A percentile compares a stretch with the other conserved stretches of the same genome.
These are phyloP conservation scores for Noctuana brunneofusca DNA, from an alignment of 2,888 invertebrate genomes.

Conservation along the genomic window DNA sequence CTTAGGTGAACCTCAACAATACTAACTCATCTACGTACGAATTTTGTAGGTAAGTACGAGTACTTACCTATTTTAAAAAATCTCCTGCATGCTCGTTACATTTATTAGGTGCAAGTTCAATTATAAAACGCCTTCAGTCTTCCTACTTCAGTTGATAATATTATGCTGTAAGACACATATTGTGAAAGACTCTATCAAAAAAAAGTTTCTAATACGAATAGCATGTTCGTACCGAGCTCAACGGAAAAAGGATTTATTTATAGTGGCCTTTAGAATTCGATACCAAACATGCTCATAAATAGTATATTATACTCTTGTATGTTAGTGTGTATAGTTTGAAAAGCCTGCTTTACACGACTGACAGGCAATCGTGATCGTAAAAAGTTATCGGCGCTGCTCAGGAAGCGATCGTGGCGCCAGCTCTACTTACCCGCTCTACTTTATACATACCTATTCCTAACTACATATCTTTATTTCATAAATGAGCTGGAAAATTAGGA, in stretches of 20 bases:
- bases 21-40: too few relatives aligned
- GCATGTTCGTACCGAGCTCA: neutral
- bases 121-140: too few relatives aligned
- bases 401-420: slow-evolving; percentile 45
- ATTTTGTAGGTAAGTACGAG: too few relatives aligned
- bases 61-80: too few relatives aligned
- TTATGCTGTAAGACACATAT: too few relatives aligned
- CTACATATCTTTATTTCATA: neutral
- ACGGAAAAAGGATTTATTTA: slow-evolving; percentile 3
- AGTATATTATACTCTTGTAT: slow-evolving; percentile 12
- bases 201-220: neutral
- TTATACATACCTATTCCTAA: neutral
- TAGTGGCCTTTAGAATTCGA: neutral
- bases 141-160: too few relatives aligned
- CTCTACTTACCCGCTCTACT: slow-evolving; percentile 15
- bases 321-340: slow-evolving; percentile 35
- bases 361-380: slow-evolving; percentile 45
- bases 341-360: slow-evolving; percentile 43
- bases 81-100: too few relatives aligned
- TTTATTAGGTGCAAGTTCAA: too few relatives aligned
- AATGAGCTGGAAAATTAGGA: slow-evolving; percentile 1
- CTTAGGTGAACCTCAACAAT: too few relatives aligned
- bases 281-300: slow-evolving; percentile 9
- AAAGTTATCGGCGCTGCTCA: slow-evolving; percentile 46
- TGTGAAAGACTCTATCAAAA: neutral